Base-by-base conservation (phyloP, 2,888 invertebrate genomes). In the Tenthredo livida region DNA sequence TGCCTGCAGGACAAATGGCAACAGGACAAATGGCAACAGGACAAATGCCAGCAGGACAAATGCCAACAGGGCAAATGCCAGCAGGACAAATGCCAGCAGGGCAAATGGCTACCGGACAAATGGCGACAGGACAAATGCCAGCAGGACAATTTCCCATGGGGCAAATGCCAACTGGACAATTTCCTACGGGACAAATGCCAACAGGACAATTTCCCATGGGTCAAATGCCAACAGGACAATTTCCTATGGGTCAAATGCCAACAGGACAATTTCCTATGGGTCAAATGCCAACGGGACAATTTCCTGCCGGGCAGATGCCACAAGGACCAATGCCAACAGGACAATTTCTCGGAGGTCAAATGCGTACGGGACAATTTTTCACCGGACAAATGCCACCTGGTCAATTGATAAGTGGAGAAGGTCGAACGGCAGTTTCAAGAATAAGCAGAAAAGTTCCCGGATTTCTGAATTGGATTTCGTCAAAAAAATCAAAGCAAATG, bases 201-300 rank as follows among this genome's bases (percentile, higher is more conserved):
- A 33, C 15, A 54, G 73, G 73, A 0, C 73, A 73, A 10, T n/a
- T n/a, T n/a, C n/a, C n/a, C n/a, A 84, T 73, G 77, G 65, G 73
- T 1, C 78, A 54, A 43, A 43, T 33, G 37, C 67, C 40, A 40
- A 2, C 75, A 21, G 77, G 84, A 50, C 50, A 9, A 15, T 58
- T 58, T 21, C 67, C 85, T 10, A 58, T 33, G 12, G 75, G 50
- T 25, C 54, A 54, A 50, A 86, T 72, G 50, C 29, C 85, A 37
- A 65, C 85, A 70, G 54, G 72, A 17, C 84, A 84, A 84, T 3
- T 82, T 0, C 65, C 67, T 3, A 17, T 43, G n/a, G 82, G 82
- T 0, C 82, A 82, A 65, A 67, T 82, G 82, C 65, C 77, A 40
- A 33, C 70, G 21, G 67, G 43, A 12, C 75, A 47, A 17, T 15